These are phyloP conservation scores for Noturus placidus DNA, from an alignment of 2,113 vertebrate genomes.

Conservation along the genomic window DNA sequence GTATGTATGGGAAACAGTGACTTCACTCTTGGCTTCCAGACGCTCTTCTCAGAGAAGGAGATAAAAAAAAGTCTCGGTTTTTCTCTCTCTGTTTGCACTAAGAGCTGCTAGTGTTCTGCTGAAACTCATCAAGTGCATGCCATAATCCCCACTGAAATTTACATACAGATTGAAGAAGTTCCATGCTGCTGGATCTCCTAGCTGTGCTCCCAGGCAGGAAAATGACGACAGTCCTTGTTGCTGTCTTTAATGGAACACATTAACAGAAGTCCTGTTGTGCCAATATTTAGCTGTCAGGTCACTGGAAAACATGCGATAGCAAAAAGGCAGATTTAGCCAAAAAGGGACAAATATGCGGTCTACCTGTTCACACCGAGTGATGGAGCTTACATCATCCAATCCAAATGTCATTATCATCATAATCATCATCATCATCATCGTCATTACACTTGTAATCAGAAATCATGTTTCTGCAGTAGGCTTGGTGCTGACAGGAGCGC, in stretches of 20 bases:
- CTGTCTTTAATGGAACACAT: slow-evolving; percentile 26
- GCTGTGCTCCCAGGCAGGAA: slow-evolving; percentile 13
- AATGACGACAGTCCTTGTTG: slow-evolving; percentile 10
- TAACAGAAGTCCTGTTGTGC: slow-evolving; percentile 16
- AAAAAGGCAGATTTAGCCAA: neutral
- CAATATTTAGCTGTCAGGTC: neutral
- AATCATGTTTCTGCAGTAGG: slow-evolving; percentile 28
- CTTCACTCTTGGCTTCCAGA: slow-evolving; percentile 33
- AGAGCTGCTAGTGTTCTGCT: slow-evolving; percentile 39
- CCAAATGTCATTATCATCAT: slow-evolving; percentile 31
- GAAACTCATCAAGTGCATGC: slow-evolving; percentile 42
- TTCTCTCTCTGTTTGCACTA: slow-evolving; percentile 41
- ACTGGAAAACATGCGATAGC: neutral
- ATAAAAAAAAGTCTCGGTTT: slow-evolving; percentile 1
- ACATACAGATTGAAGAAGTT: slow-evolving; percentile 53
- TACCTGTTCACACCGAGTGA: neutral
- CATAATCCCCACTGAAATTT: slow-evolving; percentile 51
- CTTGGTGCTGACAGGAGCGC: slow-evolving; percentile 10
- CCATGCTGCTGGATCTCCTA: slow-evolving; percentile 41
- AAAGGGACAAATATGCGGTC: neutral
- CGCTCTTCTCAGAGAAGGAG: slow-evolving; percentile 40
- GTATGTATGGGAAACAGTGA: neutral
- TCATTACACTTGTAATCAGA: slow-evolving; percentile 32
- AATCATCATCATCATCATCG: slow-evolving; percentile 17
- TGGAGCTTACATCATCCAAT: slow-evolving; percentile 13